These are phyloP conservation scores for Mungos mungo DNA, from an alignment of 2,113 vertebrate species.

Conservation along the genomic window DNA sequence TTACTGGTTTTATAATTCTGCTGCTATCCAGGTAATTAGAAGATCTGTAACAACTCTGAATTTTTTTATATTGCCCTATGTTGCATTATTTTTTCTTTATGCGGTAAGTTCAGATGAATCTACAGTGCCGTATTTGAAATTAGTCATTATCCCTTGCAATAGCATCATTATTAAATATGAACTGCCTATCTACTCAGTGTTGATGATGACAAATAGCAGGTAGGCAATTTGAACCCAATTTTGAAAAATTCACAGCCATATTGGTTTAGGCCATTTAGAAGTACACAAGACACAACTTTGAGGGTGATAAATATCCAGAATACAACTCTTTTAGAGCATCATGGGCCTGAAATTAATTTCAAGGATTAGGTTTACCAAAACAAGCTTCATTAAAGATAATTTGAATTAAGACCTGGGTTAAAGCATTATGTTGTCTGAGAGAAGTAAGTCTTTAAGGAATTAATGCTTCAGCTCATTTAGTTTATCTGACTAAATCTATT, in stretches of 20 bases:
- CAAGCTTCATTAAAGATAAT: neutral
- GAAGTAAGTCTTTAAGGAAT: slow-evolving; percentile 7
- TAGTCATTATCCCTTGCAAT: neutral
- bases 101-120: neutral
- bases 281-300: neutral
- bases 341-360: slow-evolving; percentile 33
- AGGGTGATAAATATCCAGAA: neutral
- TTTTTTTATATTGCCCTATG: neutral
- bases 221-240: neutral
- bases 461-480: neutral
- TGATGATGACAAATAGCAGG: neutral
- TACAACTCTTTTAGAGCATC: neutral
- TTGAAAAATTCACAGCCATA: neutral
- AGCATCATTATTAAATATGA: neutral
- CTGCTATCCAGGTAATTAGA: neutral
- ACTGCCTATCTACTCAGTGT: neutral
- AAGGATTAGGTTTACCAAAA: slow-evolving; percentile 31
- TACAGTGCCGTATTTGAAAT: neutral
- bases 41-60: neutral
- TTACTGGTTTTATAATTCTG: neutral
- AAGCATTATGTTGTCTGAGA: neutral
- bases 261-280: neutral
- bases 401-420: neutral
- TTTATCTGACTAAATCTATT: neutral
- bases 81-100: neutral